Base-by-base conservation (phyloP, 2,888 invertebrate species). In the Cacoxenus indagator region DNA sequence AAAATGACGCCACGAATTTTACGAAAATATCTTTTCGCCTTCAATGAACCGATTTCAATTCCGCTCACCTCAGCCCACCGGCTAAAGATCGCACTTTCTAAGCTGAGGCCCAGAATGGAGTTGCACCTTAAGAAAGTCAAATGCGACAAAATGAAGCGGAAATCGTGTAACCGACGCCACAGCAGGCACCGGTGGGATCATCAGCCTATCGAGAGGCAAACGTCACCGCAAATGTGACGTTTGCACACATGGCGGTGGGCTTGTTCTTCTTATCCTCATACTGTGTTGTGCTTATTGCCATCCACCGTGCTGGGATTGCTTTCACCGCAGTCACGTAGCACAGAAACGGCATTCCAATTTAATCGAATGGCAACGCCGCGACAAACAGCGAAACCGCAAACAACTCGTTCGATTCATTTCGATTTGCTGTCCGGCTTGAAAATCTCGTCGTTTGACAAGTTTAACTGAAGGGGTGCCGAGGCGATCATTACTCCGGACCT, bases 261-360 rank as follows among this genome's bases (percentile, higher is more conserved):
- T n/a, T n/a, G n/a, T n/a, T n/a, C n/a, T n/a, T n/a, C n/a, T n/a
- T n/a, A n/a, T n/a, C n/a, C n/a, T n/a, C n/a, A n/a, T n/a, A n/a
- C n/a, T n/a, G n/a, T 45, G 62, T 22, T 37, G n/a, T 26, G 5
- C 37, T 17, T 29, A 65, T 37, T 27, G 48, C 5, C 31, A 9
- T 31, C 3, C 37, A 37, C 37, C 37, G 5, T 4, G 37, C 37
- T 37, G 8, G 5, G 31, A 14, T 48, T 48, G 48, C n/a, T n/a
- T 19, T 17, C 4, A 0, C n/a, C 2, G n/a, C 48, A 48, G 17
- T 29, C 31, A 59, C 57, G 57, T 31, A 59, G 17, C 31, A 59
- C 54, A 24, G 17, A 29, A 59, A 31, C 31, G 59, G 59, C 31
- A 31, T 59, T 37, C 59, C 59, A 19, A 59, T 59, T 31, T 59